Evolutionary conservation across 2,797 vertebrate genomes (phyloP), one percentile per base, ranked within the genome.

Genomic region (Cygnus olor): DNA sequence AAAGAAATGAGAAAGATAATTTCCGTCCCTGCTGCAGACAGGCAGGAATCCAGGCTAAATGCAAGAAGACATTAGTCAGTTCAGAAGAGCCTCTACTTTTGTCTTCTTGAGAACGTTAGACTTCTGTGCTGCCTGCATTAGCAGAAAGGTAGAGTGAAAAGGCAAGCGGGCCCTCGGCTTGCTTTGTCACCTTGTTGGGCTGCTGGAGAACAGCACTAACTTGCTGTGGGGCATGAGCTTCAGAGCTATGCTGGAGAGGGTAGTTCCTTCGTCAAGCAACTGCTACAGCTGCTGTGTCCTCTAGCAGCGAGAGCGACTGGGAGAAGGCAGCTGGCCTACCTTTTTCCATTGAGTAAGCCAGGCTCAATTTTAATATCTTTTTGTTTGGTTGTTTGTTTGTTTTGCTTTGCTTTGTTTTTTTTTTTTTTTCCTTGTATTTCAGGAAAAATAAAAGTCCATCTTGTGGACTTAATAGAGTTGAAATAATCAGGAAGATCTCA

Each of bases 401-500:
- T 36, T 36, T 36, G 36, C 36, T 36, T 36, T 36, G 36, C 36
- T 36, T 36, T 36, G 36, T 36, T 36, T 36, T 38, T 10, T 13
- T 38, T 10, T 13, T 83, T 77, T 95, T 97, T 80, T 25, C 69
- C 25, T 90, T 63, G 21, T 65, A 36, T 83, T 89, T 93, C 79
- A 89, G 57, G 30, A 72, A 90, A 90, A 83, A 78, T 93, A 83
- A 70, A 92, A 83, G 72, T 88, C 83, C 49, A 32, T 63, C 42
- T 86, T 91, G 66, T 20, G 58, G 70, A 49, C 72, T 91, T 49
- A 44, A 8, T 82, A 61, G 51, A 91, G 87, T 80, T 93, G 61
- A 94, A 94, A 90, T 94, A 65, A 78, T 85, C 38, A 89, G 82
- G 82, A 85, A 92, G 90, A 90, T 93, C 44, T 95, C 66, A 68